A percentile compares a stretch with the other conserved stretches of the same genome.
Evolutionary conservation across 2,797 vertebrate species (phyloP).

Genomic region (Oreochromis mossambicus): DNA sequence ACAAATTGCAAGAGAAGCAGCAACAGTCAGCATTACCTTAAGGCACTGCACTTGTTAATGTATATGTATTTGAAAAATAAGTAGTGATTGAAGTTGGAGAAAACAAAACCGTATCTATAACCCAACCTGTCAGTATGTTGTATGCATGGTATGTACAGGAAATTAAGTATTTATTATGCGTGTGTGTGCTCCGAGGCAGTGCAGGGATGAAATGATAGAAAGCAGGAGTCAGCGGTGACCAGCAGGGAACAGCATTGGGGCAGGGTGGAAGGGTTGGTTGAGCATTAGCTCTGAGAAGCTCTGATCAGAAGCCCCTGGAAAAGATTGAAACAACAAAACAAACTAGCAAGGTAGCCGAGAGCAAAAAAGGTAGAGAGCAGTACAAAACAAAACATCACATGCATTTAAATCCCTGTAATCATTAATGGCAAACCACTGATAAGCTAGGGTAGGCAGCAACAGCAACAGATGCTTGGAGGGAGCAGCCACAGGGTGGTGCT

Average conservation of each 20-base stretch:
- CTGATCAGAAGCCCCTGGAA: slow-evolving; percentile 90
- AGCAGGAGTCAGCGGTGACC: slow-evolving; percentile 85
- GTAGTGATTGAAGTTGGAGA: neutral
- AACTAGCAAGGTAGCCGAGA: slow-evolving; percentile 64
- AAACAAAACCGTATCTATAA: neutral
- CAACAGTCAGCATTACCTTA: slow-evolving; percentile 56
- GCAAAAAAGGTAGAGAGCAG: slow-evolving; percentile 48
- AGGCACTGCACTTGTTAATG: slow-evolving; percentile 26
- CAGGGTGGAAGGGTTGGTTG: slow-evolving; percentile 82
- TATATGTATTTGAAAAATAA: neutral
- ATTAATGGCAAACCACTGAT: slow-evolving; percentile 38
- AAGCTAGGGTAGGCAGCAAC: neutral
- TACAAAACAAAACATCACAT: slow-evolving; percentile 42
- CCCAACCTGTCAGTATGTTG: slow-evolving; percentile 2
- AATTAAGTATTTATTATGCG: slow-evolving; percentile 15
- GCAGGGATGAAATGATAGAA: slow-evolving; percentile 94
- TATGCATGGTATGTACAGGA: slow-evolving; percentile 2
- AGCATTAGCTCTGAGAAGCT: slow-evolving; percentile 62
- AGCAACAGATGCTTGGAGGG: neutral
- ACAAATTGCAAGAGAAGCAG: slow-evolving; percentile 53
- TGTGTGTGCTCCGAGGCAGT: slow-evolving; percentile 58
- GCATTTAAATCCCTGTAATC: slow-evolving; percentile 19
- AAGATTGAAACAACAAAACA: slow-evolving; percentile 75
- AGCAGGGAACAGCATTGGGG: slow-evolving; percentile 87
- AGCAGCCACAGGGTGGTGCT: slow-evolving; percentile 59